Evolutionary conservation across 2,113 vertebrate genomes (phyloP).

Genomic region (Zapornia atra): DNA sequence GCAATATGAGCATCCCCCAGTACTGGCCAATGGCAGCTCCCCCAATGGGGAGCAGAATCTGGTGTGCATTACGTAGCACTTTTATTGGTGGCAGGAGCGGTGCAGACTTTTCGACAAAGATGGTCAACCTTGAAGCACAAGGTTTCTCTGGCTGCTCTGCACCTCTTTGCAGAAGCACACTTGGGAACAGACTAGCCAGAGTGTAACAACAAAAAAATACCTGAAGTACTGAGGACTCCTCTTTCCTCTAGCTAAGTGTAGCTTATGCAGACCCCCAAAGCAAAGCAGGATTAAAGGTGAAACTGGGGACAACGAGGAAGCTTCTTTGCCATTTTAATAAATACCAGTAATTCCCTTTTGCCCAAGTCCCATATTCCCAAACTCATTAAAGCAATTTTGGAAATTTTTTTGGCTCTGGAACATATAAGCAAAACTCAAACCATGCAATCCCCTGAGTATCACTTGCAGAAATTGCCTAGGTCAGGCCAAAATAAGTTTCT

Average conservation of each 20-base stretch:
- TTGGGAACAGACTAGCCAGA: background rate
- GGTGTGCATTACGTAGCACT: background rate
- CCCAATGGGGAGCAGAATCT: background rate
- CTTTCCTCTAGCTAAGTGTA: background rate
- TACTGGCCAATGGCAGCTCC: background rate
- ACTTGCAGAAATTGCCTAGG: slow-evolving; percentile 60
- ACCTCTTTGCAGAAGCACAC: background rate
- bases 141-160: background rate
- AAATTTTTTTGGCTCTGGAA: slow-evolving; percentile 52
- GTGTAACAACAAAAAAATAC: background rate
- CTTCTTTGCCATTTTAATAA: slow-evolving; percentile 77
- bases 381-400: slow-evolving; percentile 76
- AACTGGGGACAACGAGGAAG: slow-evolving; percentile 61
- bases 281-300: slow-evolving; percentile 29
- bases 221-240: background rate
- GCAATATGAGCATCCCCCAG: background rate
- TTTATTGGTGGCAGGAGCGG: background rate
- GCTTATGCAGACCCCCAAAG: slow-evolving; percentile 8
- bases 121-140: background rate
- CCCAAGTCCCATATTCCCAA: slow-evolving; percentile 64
- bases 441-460: slow-evolving; percentile 52
- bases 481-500: slow-evolving; percentile 75
- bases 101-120: background rate
- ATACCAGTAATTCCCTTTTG: slow-evolving; percentile 72
- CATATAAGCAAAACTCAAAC: slow-evolving; percentile 66